Conservation (phyloP, 2,888 invertebrate species). For the Stenoptilia bipunctidactyla region DNA sequence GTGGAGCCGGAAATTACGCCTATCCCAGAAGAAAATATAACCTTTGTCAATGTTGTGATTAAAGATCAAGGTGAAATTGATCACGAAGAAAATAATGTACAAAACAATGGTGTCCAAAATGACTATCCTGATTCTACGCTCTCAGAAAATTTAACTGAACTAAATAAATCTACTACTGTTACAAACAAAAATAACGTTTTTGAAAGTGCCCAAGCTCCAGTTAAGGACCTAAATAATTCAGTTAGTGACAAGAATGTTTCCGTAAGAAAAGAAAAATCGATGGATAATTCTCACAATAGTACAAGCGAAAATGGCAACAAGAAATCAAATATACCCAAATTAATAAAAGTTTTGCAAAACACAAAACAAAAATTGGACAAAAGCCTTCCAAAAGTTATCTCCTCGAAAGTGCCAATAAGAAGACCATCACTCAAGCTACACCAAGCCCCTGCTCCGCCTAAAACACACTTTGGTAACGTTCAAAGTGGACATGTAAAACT, state of each 20-base stretch:
- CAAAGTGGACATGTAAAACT: constrained; percentile 62
- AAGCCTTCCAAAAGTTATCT: constrained; percentile 36
- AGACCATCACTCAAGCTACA: constrained; percentile 47
- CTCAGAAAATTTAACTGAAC: too few relatives aligned
- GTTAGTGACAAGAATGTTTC: too few relatives aligned
- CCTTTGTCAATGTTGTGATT: background rate
- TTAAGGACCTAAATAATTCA: too few relatives aligned
- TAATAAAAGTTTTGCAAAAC: constrained; percentile 34
- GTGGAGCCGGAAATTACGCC: background rate
- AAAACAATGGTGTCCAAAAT: too few relatives aligned
- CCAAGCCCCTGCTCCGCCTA: constrained; percentile 57
- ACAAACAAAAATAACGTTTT: too few relatives aligned
- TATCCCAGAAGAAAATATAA: background rate
- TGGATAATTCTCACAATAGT: constrained; percentile 13
- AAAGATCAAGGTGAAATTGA: background rate
- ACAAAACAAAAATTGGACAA: constrained; percentile 45
- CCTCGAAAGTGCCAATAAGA: constrained; percentile 55
- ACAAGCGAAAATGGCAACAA: constrained; percentile 14
- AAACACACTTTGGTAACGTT: constrained; percentile 53
- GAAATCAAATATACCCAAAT: constrained; percentile 56
- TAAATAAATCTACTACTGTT: too few relatives aligned
- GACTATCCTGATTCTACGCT: too few relatives aligned
- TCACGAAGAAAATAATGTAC: too few relatives aligned
- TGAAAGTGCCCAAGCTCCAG: too few relatives aligned
- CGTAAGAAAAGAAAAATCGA: constrained; percentile 8